A percentile compares a stretch with the other conserved stretches of the same genome.
phyloP scores from a whole-genome alignment of 1,140 invertebrate genomes.

The Capitella teleta region DNA sequence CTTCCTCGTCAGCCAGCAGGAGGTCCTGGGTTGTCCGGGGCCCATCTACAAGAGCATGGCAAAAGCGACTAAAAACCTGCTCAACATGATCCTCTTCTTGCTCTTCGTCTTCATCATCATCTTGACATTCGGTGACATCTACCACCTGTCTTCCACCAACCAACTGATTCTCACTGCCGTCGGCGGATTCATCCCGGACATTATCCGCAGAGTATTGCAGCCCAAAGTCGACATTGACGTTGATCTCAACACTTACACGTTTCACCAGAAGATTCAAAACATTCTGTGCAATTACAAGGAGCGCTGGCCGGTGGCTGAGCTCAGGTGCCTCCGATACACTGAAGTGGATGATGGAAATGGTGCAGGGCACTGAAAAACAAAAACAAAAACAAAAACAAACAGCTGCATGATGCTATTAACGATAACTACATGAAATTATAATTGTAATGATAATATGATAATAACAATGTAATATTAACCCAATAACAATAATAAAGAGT shows the following conservation, averaged over 20 bases:
- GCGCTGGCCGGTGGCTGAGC: conserved; percentile 9
- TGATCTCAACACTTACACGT: conserved; percentile 7
- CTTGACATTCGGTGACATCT: background rate
- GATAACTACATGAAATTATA: no score
- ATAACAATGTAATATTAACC: no score
- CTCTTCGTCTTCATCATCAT: conserved; percentile 6
- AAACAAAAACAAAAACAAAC: no score
- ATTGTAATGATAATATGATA: no score
- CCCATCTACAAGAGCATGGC: conserved; percentile 1
- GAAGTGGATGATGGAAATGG: no score
- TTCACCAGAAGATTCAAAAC: conserved; percentile 1
- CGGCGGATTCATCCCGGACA: background rate
- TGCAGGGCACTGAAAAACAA: no score
- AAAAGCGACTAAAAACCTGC: background rate
- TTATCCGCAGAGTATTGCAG: background rate
- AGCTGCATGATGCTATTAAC: no score
- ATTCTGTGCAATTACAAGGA: conserved; percentile 4
- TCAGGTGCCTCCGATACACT: no score
- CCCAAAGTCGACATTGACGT: background rate
- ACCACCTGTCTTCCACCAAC: conserved; percentile 2
- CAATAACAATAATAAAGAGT: no score
- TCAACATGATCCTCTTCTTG: conserved; percentile 6
- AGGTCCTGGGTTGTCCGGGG: conserved; percentile 9
- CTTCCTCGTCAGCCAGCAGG: conserved; percentile 3
- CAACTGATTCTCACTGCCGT: conserved; percentile 6